These are phyloP conservation scores for Hyphantria cunea DNA, from an alignment of 1,140 invertebrate genomes.

Conservation along the genomic window DNA sequence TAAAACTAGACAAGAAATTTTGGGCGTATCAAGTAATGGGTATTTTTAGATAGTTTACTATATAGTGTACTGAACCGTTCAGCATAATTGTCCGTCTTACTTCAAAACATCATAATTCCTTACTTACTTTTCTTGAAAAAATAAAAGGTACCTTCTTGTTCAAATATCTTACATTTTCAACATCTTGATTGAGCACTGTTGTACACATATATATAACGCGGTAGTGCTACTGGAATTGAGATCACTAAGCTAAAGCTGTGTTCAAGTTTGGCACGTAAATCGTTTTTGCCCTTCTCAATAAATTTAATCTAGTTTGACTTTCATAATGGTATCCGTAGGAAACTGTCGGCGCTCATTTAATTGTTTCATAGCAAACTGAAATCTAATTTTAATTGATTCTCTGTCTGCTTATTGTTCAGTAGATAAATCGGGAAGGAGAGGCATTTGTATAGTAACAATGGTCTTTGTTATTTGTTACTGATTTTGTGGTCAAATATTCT, in stretches of 20 bases:
- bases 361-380: slow-evolving; percentile 38
- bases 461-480: slow-evolving; percentile 26
- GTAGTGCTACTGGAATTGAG: too few species aligned
- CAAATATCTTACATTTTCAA: too few species aligned
- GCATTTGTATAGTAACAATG: slow-evolving; percentile 24
- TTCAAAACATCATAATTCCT: too few species aligned
- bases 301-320: slow-evolving; percentile 25
- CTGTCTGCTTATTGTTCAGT: slow-evolving; percentile 27
- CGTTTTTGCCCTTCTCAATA: slow-evolving; percentile 15
- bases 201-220: too few species aligned
- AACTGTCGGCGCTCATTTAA: slow-evolving; percentile 32
- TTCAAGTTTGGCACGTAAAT: slow-evolving; percentile 12
- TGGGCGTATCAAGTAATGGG: too few species aligned
- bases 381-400: slow-evolving; percentile 36
- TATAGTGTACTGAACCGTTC: too few species aligned
- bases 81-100: too few species aligned
- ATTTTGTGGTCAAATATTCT: slow-evolving; percentile 12
- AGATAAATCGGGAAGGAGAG: slow-evolving; percentile 29
- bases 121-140: too few species aligned
- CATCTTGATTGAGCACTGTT: too few species aligned
- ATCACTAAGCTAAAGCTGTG: slow-evolving; percentile 5
- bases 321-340: slow-evolving; percentile 24
- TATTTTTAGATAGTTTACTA: too few species aligned
- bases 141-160: too few species aligned
- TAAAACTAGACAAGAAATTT: too few species aligned